A percentile compares a stretch with the other conserved stretches of the same genome.
phyloP scores from a whole-genome alignment of 1,140 invertebrate genomes.

The Drosophila novamexicana region DNA sequence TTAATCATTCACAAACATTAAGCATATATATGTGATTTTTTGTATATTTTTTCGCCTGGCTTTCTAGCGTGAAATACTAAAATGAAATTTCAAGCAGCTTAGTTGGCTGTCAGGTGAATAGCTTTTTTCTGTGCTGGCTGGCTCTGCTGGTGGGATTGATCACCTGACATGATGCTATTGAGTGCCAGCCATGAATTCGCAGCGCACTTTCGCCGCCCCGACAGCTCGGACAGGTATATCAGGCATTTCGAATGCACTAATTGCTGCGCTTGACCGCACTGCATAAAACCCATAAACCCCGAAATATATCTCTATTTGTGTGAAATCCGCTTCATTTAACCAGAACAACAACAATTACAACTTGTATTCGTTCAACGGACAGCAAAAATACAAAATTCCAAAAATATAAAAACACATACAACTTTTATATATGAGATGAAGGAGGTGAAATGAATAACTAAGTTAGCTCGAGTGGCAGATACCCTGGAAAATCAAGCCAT shows the following conservation, averaged over 20 bases:
- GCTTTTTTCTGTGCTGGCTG: slow-evolving; percentile 1
- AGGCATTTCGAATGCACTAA: slow-evolving; percentile 65
- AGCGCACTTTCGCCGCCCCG: background rate
- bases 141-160: slow-evolving; percentile 20
- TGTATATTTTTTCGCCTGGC: slow-evolving; percentile 37
- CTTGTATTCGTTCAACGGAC: slow-evolving; percentile 20
- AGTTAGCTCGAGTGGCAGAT: background rate
- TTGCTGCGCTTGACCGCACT: slow-evolving; percentile 65
- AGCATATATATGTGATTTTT: slow-evolving; percentile 58
- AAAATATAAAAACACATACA: slow-evolving; percentile 40
- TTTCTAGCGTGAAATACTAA: slow-evolving; percentile 79
- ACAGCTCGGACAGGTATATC: background rate
- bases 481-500: background rate
- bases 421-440: slow-evolving; percentile 6
- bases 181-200: slow-evolving; percentile 37
- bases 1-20: slow-evolving; percentile 83
- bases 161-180: slow-evolving; percentile 25
- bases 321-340: slow-evolving; percentile 54
- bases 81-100: slow-evolving; percentile 70
- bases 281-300: slow-evolving; percentile 52
- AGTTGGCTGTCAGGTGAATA: slow-evolving; percentile 72
- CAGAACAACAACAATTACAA: slow-evolving; percentile 33
- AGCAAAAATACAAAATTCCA: slow-evolving; percentile 35
- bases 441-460: background rate
- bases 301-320: slow-evolving; percentile 18